Evolutionary conservation across 2,888 invertebrate species (phyloP).

Genomic region (Ornithoptera alexandrae): DNA sequence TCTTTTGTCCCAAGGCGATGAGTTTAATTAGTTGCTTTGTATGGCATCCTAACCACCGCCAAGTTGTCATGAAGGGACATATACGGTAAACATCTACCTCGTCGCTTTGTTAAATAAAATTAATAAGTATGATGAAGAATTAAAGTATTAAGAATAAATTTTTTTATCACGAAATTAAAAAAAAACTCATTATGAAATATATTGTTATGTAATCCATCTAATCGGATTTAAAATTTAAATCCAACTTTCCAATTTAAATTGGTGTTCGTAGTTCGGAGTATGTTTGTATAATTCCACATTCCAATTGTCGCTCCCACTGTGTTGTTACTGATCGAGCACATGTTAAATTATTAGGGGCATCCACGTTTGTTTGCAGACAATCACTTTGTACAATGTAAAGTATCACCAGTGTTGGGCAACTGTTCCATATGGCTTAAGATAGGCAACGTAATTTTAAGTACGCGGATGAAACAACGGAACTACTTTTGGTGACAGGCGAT

Average conservation of each 20-base stretch:
- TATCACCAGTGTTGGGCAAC: no score
- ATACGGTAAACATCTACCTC: no score
- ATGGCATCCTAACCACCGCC: no score
- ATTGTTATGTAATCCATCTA: constrained; percentile 2
- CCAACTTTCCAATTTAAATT: constrained; percentile 16
- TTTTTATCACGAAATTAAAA: background rate
- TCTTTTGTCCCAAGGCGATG: no score
- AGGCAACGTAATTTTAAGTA: no score
- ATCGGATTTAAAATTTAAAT: constrained; percentile 18
- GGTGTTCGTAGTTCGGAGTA: constrained; percentile 8
- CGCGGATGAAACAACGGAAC: no score
- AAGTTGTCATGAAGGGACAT: no score
- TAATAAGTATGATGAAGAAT: no score
- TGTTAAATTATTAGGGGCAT: constrained; percentile 5
- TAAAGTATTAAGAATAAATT: background rate
- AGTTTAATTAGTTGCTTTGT: no score
- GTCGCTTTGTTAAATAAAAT: no score
- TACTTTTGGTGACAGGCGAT: no score
- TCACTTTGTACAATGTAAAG: background rate
- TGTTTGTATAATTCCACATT: constrained; percentile 8
- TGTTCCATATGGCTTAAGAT: no score
- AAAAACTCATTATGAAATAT: background rate
- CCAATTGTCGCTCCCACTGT: background rate
- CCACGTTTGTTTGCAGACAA: background rate
- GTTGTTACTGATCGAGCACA: background rate